These are phyloP conservation scores for Penaeus monodon DNA, from an alignment of 2,888 invertebrate genomes.

Conservation along the genomic window DNA sequence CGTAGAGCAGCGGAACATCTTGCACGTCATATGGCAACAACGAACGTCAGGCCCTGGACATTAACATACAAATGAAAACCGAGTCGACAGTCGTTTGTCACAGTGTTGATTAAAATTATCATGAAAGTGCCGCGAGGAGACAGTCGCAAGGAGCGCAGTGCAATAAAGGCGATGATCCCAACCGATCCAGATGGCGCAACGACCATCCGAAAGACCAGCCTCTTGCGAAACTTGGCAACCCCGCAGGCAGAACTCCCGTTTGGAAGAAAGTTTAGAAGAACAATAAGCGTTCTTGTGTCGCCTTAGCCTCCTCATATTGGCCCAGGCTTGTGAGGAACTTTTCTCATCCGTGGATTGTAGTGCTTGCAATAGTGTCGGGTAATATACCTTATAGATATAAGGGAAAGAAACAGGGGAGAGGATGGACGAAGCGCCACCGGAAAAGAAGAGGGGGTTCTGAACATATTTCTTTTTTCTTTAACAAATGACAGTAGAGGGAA, in stretches of 20 bases:
- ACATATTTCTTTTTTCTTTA: background rate
- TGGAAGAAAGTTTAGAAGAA: constrained; percentile 23
- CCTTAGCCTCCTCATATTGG: constrained; percentile 24
- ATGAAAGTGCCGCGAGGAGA: constrained; percentile 34
- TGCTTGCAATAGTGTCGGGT: background rate
- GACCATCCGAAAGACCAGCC: constrained; percentile 13
- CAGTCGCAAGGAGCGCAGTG: constrained; percentile 27
- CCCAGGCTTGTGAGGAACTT: constrained; percentile 10
- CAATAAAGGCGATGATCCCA: constrained; percentile 22
- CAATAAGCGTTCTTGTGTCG: constrained; percentile 31
- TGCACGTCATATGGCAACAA: constrained; percentile 34
- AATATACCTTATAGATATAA: constrained; percentile 6
- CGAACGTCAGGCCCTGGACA: constrained; percentile 32
- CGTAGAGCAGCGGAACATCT: constrained; percentile 26
- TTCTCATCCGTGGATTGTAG: constrained; percentile 18
- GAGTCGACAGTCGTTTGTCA: constrained; percentile 52
- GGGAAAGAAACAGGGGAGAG: background rate
- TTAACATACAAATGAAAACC: constrained; percentile 55
- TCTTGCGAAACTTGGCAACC: background rate
- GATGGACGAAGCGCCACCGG: background rate
- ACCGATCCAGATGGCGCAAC: background rate
- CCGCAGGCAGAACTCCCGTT: constrained; percentile 9
- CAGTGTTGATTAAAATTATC: constrained; percentile 56
- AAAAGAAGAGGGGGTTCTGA: background rate
- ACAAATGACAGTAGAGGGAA: background rate